These are phyloP conservation scores for Mystacides longicornis DNA, from an alignment of 2,888 invertebrate species.

Conservation along the genomic window DNA sequence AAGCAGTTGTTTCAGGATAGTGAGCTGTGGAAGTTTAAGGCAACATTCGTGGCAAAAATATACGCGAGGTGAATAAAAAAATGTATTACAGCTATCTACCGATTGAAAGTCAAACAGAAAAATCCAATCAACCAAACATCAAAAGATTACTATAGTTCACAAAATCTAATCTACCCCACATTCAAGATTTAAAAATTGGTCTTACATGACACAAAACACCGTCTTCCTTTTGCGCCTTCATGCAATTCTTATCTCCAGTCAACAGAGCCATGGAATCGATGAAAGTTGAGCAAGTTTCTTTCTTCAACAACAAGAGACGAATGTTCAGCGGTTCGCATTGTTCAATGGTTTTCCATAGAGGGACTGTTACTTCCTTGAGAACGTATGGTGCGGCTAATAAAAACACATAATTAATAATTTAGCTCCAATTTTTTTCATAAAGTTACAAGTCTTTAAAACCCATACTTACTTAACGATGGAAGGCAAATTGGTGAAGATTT, in stretches of 20 bases:
- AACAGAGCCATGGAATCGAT: slow-evolving; percentile 33
- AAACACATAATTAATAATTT: background rate
- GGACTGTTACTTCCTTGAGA: slow-evolving; percentile 14
- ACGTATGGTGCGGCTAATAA: slow-evolving; percentile 11
- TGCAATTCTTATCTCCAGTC: slow-evolving; percentile 49
- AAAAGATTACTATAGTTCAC: no score
- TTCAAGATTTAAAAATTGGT: background rate
- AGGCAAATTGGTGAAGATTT: slow-evolving; percentile 52
- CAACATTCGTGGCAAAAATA: no score
- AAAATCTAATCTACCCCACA: no score
- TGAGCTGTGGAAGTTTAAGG: no score
- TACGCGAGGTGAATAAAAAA: no score
- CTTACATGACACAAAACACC: slow-evolving; percentile 38
- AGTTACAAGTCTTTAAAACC: background rate
- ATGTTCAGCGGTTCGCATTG: slow-evolving; percentile 45
- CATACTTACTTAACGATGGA: slow-evolving; percentile 40
- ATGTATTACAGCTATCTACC: no score
- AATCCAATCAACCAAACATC: no score
- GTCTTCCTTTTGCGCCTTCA: slow-evolving; percentile 46
- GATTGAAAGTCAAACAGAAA: no score
- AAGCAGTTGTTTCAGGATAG: no score
- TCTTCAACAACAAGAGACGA: slow-evolving; percentile 45
- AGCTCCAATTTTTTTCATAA: background rate
- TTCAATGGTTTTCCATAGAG: slow-evolving; percentile 14
- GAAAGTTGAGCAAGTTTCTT: slow-evolving; percentile 38